Base-by-base conservation (phyloP, 2,797 vertebrate genomes). In the Sebastes variabilis region DNA sequence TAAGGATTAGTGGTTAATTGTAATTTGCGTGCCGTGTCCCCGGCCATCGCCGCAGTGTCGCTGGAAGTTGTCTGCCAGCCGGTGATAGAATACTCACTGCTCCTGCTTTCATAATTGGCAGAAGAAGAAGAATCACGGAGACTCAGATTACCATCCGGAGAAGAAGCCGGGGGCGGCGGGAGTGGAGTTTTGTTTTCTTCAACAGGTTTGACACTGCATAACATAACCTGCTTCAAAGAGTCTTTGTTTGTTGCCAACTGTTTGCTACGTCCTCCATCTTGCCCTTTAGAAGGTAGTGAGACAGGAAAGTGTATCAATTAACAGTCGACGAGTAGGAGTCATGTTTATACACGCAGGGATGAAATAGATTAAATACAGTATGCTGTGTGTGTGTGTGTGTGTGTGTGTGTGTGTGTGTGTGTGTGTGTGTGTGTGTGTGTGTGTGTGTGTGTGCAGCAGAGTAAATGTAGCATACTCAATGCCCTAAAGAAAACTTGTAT, bases 1-100 rank as follows among this genome's bases (percentile, higher is more conserved):
- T 87, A 90, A 88, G 93, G 94, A 96, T 95, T 96, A 95, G 89
- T 82, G 88, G 79, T 89, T 91, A 89, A 94, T 91, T 93, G 85
- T 94, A 92, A 94, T 91, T 94, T 92, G 87, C 55, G 56, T 85
- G 79, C 66, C 8, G 75, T 66, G 82, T 94, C 94, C 94, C 94
- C 81, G 92, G 89, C 91, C 93, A 90, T 93, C 13, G 46, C 67
- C 4, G 36, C 78, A 49, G 68, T 25, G 64, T 80, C 71, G 68
- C 85, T 77, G 61, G 18, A 81, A 81, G 84, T 88, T 80, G 91
- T 82, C 93, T 94, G 94, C 73, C 84, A 84, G 75, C 78, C 74
- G 56, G 82, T 77, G 93, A 96, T 94, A 94, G 86, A 95, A 95
- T 92, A 84, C 93, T 92, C 94, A 86, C 75, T 64, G 84, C 87